Evolutionary conservation across 2,113 vertebrate genomes (phyloP).

Genomic region (Pomatorhinus ruficollis): DNA sequence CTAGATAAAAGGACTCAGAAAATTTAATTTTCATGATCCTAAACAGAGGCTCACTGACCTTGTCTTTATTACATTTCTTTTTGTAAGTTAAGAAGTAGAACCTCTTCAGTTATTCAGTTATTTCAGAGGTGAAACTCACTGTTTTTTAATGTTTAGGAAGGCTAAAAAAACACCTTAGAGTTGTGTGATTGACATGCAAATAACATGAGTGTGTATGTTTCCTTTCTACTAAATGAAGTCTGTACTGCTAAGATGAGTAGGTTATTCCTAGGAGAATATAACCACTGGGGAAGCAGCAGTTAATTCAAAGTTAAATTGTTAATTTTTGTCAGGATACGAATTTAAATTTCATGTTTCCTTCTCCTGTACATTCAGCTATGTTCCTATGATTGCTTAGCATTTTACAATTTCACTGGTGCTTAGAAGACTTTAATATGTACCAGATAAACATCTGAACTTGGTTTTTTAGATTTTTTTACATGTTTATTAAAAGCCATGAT

Average conservation of each 20-base stretch:
- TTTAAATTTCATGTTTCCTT: neutral
- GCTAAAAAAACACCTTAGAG: neutral
- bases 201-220: neutral
- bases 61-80: neutral
- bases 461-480: neutral
- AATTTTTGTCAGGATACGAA: neutral
- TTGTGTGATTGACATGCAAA: neutral
- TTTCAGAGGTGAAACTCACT: neutral
- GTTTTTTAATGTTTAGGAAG: neutral
- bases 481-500: neutral
- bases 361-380: neutral
- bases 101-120: neutral
- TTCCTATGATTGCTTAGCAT: neutral
- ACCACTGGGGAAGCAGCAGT: neutral
- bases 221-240: neutral
- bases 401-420: neutral
- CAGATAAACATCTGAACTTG: neutral
- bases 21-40: neutral
- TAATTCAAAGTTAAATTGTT: neutral
- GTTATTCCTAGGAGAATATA: neutral
- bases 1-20: neutral
- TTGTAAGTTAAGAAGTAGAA: neutral
- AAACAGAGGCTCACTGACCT: neutral
- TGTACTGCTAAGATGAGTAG: neutral
- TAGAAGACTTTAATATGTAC: neutral